A percentile compares a stretch with the other conserved stretches of the same genome.
Conservation (phyloP, 2,888 invertebrate species). For the Tanytarsus gracilentus region DNA sequence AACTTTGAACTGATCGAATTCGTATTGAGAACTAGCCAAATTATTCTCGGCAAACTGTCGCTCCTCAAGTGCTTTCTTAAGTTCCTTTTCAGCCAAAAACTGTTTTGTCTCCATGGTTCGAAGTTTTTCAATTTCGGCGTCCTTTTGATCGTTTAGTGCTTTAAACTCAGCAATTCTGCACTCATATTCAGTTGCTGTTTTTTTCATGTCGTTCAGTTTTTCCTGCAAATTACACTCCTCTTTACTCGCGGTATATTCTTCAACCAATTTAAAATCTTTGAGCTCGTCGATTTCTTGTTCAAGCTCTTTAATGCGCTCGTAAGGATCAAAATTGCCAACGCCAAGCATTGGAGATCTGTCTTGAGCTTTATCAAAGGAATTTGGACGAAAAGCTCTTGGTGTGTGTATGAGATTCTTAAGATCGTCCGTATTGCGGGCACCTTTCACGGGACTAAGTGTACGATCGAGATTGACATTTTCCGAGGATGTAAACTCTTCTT, state of each 20-base stretch:
- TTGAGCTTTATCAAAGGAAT: neutral
- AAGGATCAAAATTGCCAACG: neutral
- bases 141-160: slow-evolving; percentile 36
- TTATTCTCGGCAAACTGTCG: slow-evolving; percentile 29
- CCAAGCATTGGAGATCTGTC: neutral
- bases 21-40: slow-evolving; percentile 33
- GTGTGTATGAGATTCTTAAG: neutral
- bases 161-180: slow-evolving; percentile 31
- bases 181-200: neutral
- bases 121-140: slow-evolving; percentile 45
- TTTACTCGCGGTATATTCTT: neutral
- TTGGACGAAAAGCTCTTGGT: slow-evolving; percentile 15
- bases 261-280: neutral
- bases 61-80: slow-evolving; percentile 34
- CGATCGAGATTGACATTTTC: slow-evolving; percentile 15
- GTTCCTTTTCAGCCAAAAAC: slow-evolving; percentile 33
- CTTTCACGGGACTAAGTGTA: neutral
- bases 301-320: neutral
- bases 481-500: slow-evolving; percentile 8
- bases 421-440: neutral
- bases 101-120: slow-evolving; percentile 37
- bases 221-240: neutral
- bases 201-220: neutral
- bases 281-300: slow-evolving; percentile 34
- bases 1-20: slow-evolving; percentile 45